Conservation (phyloP, 2,113 vertebrate species). For the Monopterus albus region DNA sequence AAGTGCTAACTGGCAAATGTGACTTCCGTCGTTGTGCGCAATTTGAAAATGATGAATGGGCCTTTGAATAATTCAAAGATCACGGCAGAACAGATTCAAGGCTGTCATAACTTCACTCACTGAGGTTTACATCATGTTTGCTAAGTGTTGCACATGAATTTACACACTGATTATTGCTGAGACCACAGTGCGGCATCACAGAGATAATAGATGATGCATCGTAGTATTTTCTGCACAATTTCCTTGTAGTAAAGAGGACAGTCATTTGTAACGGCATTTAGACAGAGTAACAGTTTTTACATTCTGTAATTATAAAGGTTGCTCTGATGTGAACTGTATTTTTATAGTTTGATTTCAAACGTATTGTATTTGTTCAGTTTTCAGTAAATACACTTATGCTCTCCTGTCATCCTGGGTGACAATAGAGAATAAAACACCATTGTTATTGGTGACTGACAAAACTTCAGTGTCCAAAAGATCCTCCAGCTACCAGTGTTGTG, state of each 20-base stretch:
- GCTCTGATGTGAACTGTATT: no score
- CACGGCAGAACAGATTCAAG: constrained; percentile 32
- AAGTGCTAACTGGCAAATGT: constrained; percentile 34
- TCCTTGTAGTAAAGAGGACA: background rate
- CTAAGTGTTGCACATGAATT: constrained; percentile 18
- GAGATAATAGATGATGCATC: constrained; percentile 11
- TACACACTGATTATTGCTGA: background rate
- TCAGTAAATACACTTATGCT: background rate
- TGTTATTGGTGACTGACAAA: background rate
- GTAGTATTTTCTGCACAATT: constrained; percentile 2
- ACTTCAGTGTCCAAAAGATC: background rate
- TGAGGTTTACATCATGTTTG: constrained; percentile 28
- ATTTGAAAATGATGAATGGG: constrained; percentile 48
- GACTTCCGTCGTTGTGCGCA: constrained; percentile 29
- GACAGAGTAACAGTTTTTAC: background rate
- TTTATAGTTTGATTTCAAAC: background rate
- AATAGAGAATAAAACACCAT: background rate
- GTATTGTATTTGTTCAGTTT: background rate
- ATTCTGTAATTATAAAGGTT: background rate
- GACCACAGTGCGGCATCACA: background rate
- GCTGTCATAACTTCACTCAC: constrained; percentile 32
- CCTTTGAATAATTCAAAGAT: constrained; percentile 42
- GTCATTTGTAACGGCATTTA: background rate
- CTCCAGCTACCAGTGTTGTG: no score
- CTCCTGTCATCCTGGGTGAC: background rate